Base-by-base conservation (phyloP, 2,797 vertebrate genomes). In the Etheostoma perlongum region DNA sequence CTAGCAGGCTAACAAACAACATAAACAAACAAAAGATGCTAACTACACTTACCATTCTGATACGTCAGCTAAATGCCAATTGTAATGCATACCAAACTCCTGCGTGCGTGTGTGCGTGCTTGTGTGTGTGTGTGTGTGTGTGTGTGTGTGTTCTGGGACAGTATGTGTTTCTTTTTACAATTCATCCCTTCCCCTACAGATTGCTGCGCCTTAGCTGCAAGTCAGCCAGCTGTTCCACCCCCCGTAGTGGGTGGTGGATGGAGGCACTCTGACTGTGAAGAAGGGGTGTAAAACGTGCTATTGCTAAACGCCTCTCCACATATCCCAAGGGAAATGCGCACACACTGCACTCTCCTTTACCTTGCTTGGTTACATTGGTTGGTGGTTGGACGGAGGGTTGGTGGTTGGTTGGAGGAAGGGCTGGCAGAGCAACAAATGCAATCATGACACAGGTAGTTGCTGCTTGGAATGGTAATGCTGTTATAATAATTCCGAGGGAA, bases 401-500 rank as follows among this genome's bases (percentile, higher is more conserved):
- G 63, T 23, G 75, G 66, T 62, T 66, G 60, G 76, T 52, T 46
- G 64, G 75, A 59, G 40, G 70, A 55, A 73, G 53, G 64, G 54
- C 68, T 73, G 86, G 85, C 79, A 57, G 72, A 83, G 79, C 75
- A 80, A 83, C 73, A 88, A 89, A 92, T 86, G 85, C 87, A 84
- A 79, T 89, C 83, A 78, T 92, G 89, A 92, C 83, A 86, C 83
- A 87, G 87, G 85, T 80, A 85, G 89, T 13, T 74, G 72, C 88
- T 74, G 92, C 87, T 74, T 36, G 71, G 91, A 93, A 95, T 95
- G 77, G 53, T 90, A 94, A 94, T 94, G 89, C 86, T 79, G 81
- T 89, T 92, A 79, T 92, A 91, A 93, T 86, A 88, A 91, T 88
- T 93, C 91, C 85, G 89, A 92, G 86, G 89, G 87, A 93, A 94